Conservation (phyloP, 2,113 vertebrate genomes). For the Nothocercus nigrocapillus region DNA sequence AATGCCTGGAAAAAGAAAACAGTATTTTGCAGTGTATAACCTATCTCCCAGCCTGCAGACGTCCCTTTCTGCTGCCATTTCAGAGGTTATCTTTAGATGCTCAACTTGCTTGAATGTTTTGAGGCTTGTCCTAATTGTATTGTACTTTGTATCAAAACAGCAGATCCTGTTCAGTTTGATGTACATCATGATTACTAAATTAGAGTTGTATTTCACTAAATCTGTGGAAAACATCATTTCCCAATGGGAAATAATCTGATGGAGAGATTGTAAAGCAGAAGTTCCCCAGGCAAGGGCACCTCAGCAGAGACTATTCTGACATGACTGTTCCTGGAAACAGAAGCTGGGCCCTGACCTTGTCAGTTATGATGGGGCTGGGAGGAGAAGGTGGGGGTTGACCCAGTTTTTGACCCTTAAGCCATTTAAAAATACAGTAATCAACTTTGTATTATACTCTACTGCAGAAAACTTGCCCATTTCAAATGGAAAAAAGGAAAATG, state of each 20-base stretch:
- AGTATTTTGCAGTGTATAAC: not conserved
- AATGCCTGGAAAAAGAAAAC: not conserved
- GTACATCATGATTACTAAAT: rapidly evolving
- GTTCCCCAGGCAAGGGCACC: conserved; percentile 55
- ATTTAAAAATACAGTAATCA: not conserved
- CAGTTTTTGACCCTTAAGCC: not conserved
- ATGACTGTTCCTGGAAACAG: rapidly evolving
- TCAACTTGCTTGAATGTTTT: not conserved
- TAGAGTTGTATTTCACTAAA: not conserved
- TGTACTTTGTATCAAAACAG: not conserved
- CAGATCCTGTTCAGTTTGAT: not conserved
- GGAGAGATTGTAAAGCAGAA: not conserved
- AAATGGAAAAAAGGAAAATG: not conserved
- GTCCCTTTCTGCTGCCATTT: not conserved
- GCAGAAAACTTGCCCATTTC: not conserved
- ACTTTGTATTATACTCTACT: not conserved
- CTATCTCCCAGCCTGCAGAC: not conserved
- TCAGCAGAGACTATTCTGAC: not conserved
- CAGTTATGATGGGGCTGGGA: not conserved
- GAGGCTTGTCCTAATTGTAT: not conserved
- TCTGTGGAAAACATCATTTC: not conserved
- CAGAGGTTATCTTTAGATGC: not conserved
- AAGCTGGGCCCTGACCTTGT: conserved; percentile 25
- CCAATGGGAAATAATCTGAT: not conserved
- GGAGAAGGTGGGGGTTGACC: not conserved